These are phyloP conservation scores for Paraescarpia echinospica DNA, from an alignment of 1,140 invertebrate genomes.

Conservation along the genomic window DNA sequence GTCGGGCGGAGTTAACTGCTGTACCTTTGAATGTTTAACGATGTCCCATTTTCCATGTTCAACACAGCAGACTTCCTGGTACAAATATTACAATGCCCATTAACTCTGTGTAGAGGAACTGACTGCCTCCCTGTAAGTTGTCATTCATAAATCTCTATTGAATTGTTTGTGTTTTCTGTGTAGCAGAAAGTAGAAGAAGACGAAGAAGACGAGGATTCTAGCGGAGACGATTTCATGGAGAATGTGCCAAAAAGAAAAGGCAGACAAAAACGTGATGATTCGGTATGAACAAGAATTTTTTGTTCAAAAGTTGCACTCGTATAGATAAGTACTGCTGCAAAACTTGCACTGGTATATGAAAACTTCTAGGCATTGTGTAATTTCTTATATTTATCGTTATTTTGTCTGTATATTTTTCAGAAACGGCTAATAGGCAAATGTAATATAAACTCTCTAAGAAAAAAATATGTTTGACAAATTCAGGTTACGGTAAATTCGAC, in stretches of 20 bases:
- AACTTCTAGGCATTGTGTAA: neutral
- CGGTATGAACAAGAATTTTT: neutral
- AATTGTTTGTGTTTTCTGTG: neutral
- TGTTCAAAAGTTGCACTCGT: neutral
- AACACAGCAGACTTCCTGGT: no score
- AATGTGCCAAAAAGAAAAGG: neutral
- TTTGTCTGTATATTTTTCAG: neutral
- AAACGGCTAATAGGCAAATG: neutral
- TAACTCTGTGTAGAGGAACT: no score
- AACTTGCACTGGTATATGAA: neutral
- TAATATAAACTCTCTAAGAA: no score
- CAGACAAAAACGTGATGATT: neutral
- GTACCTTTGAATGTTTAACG: no score
- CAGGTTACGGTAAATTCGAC: no score
- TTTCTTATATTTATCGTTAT: neutral
- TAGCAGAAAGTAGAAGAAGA: neutral
- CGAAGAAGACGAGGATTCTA: neutral
- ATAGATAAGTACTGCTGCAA: neutral
- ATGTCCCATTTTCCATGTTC: no score
- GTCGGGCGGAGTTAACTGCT: no score
- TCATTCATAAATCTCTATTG: no score
- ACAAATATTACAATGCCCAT: no score
- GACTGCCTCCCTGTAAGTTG: no score
- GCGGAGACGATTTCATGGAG: neutral
- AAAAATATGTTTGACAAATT: no score